phyloP scores from a whole-genome alignment of 2,797 vertebrate species.

The Liparis tanakae region DNA sequence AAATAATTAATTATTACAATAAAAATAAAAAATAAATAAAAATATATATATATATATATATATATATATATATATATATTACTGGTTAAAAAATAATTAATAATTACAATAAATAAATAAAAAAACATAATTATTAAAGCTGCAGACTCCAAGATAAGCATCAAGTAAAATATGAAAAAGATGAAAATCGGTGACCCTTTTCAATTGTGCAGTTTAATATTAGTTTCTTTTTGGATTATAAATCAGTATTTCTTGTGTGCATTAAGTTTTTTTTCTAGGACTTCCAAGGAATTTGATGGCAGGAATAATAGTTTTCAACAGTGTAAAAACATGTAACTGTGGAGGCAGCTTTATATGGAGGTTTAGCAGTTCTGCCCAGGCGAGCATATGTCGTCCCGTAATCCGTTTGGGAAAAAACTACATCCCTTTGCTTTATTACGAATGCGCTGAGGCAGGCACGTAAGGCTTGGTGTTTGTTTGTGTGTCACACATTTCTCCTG shows the following conservation, averaged over 20 bases:
- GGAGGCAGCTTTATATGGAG: constrained; percentile 31
- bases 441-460: constrained; percentile 2
- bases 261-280: neutral
- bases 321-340: neutral
- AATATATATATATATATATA: too few species aligned
- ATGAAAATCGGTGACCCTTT: neutral
- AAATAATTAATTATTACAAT: too few species aligned
- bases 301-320: neutral
- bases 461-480: constrained; percentile 18
- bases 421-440: neutral
- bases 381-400: constrained; percentile 30
- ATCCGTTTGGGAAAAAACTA: constrained; percentile 24
- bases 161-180: neutral
- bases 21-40: too few species aligned
- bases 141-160: neutral
- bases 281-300: neutral
- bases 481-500: constrained; percentile 24
- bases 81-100: neutral
- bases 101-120: too few species aligned
- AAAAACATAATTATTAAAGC: too few species aligned
- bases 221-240: neutral
- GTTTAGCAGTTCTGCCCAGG: constrained; percentile 36
- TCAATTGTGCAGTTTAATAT: neutral
- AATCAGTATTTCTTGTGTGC: neutral
- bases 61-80: too few species aligned